Conservation (phyloP, 1,140 invertebrate genomes). For the Neodiprion pinetum region DNA sequence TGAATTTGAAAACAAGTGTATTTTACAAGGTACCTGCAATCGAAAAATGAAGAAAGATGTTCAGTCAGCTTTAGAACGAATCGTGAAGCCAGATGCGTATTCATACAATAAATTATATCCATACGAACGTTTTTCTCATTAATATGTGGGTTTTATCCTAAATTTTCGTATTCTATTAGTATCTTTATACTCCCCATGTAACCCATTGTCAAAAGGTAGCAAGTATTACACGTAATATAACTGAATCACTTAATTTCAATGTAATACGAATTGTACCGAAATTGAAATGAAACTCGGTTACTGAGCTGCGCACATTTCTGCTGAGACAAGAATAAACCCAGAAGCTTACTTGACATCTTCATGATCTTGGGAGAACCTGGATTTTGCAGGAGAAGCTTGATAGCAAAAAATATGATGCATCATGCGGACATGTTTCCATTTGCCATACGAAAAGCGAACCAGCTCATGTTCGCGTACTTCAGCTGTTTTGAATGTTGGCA, state of each 20-base stretch:
- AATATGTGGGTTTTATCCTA: no score
- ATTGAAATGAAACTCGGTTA: not conserved
- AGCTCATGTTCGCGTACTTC: slow-evolving; percentile 84
- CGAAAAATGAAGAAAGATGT: no score
- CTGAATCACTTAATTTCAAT: not conserved
- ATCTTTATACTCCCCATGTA: no score
- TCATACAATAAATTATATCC: no score
- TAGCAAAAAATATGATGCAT: slow-evolving; percentile 89
- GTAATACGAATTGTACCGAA: not conserved
- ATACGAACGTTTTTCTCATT: no score
- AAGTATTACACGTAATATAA: not conserved
- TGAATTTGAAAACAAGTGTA: no score
- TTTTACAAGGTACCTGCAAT: no score
- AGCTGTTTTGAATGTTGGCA: slow-evolving; percentile 81
- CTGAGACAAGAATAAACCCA: slow-evolving; percentile 39
- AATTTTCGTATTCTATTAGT: no score
- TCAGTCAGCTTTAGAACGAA: no score
- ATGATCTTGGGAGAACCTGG: slow-evolving; percentile 77
- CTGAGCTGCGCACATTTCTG: not conserved
- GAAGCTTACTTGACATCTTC: slow-evolving; percentile 67
- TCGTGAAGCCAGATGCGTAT: no score
- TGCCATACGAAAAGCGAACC: slow-evolving; percentile 81
- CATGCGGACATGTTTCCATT: slow-evolving; percentile 83
- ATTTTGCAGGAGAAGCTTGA: slow-evolving; percentile 80
- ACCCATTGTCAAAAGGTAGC: not conserved